Base-by-base conservation (phyloP, 2,888 invertebrate species). In the Argyresthia goedartella region DNA sequence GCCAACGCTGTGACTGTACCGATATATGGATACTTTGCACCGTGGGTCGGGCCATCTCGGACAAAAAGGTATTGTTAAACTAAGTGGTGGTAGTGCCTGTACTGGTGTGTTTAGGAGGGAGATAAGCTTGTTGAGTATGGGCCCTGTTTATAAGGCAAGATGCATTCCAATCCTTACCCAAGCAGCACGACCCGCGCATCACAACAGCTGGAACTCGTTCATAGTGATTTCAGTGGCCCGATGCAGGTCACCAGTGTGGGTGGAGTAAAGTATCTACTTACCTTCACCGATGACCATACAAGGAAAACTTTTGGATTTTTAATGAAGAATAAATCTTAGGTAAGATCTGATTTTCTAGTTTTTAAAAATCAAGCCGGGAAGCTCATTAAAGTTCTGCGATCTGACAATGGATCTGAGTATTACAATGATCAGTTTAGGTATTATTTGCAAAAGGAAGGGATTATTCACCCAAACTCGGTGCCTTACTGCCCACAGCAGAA, bases 321-420 rank as follows among this genome's bases (percentile, higher is more conserved):
- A 11, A 14, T 54, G 34, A 50, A 51, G 11, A 16, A 41, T 8
- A 56, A 56, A 36, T 45, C 47, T 44, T 16, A 41, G 49, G 46
- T 46, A 8, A 46, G 25, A 9, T 46, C 46, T 33, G 11, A 33
- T 46, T 56, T 56, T 49, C 25, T 50, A 34, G 1, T 14, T 14
- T 56, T 54, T 53, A 52, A 46, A 34, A 10, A 0, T 9, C 57
- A 60, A 44, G 53, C 47, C 0, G 58, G 55, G 8, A 49, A 13
- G 14, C 15, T 7, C 16, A 54, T 56, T 3, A 56, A 56, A 34
- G 8, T 4, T 13, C 15, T 62, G 1, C 47, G 56, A 33, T 47
- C 58, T 11, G 62, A 60, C 51, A 55, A 55, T 36, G 60, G 58
- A 0, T 25, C 16, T 7, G 59, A 62, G 44, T 62, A 57, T 50